Evolutionary conservation across 1,140 invertebrate species (phyloP), one percentile per base, ranked within the genome.

Genomic region (Drosophila bocki): DNA sequence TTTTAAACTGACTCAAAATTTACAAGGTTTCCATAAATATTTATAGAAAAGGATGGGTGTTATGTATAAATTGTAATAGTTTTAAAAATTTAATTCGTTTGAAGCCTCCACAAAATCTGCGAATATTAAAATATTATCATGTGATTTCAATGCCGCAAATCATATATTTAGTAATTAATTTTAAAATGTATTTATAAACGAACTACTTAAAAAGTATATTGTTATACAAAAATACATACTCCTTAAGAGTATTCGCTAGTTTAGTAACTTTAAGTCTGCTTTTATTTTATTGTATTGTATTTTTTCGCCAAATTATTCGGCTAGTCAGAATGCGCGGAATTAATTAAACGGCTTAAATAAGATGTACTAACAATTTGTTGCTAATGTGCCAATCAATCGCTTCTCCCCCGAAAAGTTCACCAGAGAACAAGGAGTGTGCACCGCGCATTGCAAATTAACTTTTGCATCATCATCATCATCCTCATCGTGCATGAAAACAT

Each of bases 341-440:
- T 83, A 82, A 83, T 82, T 82, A 83, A 82, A 79, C 44, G 64
- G 50, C 80, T 82, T 82, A 82, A 83, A 57, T 83, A 83, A 83
- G 80, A 82, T 83, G 80, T 83, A 83, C 80, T 75, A 75, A 79
- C 80, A 82, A 83, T 78, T 82, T 82, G 75, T 37, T 75, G 70
- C 80, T 83, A 82, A 83, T 83, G 75, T 80, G 77, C 77, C 78
- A 80, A 80, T 82, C 80, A 79, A 53, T 65, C 70, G 67, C 67
- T 69, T 69, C 64, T 44, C 47, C 70, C 42, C 53, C 61, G 60
- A 78, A 78, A 74, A 78, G 75, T 77, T 77, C 75, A 75, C 39
- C 70, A 15, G 17, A 72, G 61, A 82, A 81, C 61, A 65, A 59
- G 80, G 80, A 82, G 80, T 82, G 79, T 82, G 80, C 69, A 42